Percentiles rank a stretch among this genome's conserved stretches.
Evolutionary conservation across 2,113 vertebrate genomes (phyloP).

Genomic region (Mustela lutreola): DNA sequence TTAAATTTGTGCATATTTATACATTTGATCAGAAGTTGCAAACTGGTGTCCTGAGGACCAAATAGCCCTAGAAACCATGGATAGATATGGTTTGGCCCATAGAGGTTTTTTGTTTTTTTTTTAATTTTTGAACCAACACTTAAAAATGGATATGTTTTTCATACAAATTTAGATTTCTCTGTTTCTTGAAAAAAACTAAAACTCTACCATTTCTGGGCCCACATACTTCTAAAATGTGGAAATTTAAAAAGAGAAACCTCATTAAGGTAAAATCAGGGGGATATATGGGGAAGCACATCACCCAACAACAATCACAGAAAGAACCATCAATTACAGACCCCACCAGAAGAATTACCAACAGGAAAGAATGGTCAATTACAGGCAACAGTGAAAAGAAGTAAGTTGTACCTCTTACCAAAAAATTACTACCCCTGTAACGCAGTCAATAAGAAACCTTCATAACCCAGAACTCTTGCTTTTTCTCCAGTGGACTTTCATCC

Average conservation of each 20-base stretch:
- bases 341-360: background rate
- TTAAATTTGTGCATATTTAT: background rate
- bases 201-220: background rate
- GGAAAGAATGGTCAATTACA: background rate
- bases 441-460: background rate
- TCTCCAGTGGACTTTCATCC: background rate
- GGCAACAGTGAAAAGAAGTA: background rate
- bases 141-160: background rate
- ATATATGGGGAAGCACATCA: background rate
- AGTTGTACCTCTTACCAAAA: background rate
- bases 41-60: background rate
- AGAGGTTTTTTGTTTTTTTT: accelerated
- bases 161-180: background rate
- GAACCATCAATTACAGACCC: background rate
- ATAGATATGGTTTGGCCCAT: background rate
- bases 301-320: background rate
- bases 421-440: background rate
- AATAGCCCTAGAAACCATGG: background rate
- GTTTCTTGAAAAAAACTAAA: background rate
- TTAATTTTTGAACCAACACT: background rate
- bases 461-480: background rate
- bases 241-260: background rate
- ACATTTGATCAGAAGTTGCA: background rate
- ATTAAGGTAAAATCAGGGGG: background rate
- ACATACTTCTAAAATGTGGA: background rate